These are phyloP conservation scores for Cladopsammia gracilis DNA, from an alignment of 64 coral and sea anemone species.

Conservation along the genomic window DNA sequence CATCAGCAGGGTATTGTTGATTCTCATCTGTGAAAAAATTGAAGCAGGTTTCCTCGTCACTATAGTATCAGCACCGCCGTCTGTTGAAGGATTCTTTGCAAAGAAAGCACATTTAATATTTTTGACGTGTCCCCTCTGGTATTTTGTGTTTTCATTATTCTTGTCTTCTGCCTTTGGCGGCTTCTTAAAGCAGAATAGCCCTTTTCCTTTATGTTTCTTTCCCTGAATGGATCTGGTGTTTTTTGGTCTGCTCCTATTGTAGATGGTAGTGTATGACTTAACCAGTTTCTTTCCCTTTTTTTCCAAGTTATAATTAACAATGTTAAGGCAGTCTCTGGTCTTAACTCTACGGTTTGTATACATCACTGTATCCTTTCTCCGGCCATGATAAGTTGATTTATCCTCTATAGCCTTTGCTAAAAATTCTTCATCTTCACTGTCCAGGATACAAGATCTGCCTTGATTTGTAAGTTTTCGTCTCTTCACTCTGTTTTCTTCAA, in stretches of 20 bases:
- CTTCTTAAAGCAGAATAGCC: constrained; percentile 73
- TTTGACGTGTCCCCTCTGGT: constrained; percentile 66
- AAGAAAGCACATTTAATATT: constrained; percentile 50
- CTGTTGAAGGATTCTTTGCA: too few relatives aligned
- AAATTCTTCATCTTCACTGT: constrained; percentile 72
- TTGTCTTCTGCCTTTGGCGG: constrained; percentile 65
- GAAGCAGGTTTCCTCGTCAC: not conserved
- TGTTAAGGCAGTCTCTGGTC: constrained; percentile 48
- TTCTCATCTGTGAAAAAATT: too few relatives aligned
- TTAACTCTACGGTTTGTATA: constrained; percentile 73
- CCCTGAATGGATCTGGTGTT: constrained; percentile 38
- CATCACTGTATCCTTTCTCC: constrained; percentile 61
- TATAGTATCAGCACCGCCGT: not conserved
- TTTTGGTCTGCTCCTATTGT: constrained; percentile 55
- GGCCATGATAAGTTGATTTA: constrained; percentile 74
- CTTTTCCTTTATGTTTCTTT: constrained; percentile 38
- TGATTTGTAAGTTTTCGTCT: not conserved
- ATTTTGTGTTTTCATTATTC: constrained; percentile 76
- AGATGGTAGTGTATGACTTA: constrained; percentile 50
- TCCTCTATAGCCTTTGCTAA: constrained; percentile 71
- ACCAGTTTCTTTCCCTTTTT: constrained; percentile 24
- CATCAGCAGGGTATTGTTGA: too few relatives aligned
- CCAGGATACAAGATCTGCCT: constrained; percentile 40
- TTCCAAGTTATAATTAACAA: constrained; percentile 61
- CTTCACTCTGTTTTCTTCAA: constrained; percentile 61